phyloP scores from a whole-genome alignment of 2,113 vertebrate species.

The Mastomys natalensis region DNA sequence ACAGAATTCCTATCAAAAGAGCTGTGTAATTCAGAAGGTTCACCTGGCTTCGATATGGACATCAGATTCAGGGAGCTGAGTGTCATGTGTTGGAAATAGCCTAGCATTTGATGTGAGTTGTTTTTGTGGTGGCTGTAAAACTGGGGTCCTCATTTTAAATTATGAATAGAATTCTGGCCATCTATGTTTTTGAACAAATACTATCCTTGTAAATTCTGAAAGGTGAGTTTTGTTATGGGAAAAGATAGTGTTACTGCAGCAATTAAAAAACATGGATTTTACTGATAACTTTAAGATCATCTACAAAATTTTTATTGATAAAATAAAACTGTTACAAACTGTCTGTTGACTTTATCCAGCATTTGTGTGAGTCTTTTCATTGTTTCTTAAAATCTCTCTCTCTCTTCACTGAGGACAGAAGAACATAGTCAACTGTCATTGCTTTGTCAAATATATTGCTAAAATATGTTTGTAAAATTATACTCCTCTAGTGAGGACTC shows the following conservation, averaged over 20 bases:
- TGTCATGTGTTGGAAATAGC: not conserved
- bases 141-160: not conserved
- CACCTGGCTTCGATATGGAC: not conserved
- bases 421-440: constrained; percentile 1
- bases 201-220: constrained; percentile 43
- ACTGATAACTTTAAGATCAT: constrained; percentile 13
- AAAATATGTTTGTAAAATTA: constrained; percentile 44
- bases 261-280: constrained; percentile 17
- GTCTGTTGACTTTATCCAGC: not conserved
- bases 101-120: not conserved
- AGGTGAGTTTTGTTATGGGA: constrained; percentile 40
- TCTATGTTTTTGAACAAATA: constrained; percentile 8
- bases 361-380: not conserved
- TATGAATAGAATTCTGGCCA: not conserved
- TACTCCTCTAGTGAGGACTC: constrained; percentile 19
- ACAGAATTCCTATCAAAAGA: not conserved
- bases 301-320: constrained; percentile 23
- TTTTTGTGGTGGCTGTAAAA: not conserved
- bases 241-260: constrained; percentile 27
- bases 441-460: constrained; percentile 31
- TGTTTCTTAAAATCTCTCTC: not conserved
- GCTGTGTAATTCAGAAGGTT: not conserved
- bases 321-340: not conserved
- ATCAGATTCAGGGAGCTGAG: not conserved
- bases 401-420: constrained; percentile 4